These are phyloP conservation scores for Trinorchestia longiramus DNA, from an alignment of 1,140 invertebrate species.

Conservation along the genomic window DNA sequence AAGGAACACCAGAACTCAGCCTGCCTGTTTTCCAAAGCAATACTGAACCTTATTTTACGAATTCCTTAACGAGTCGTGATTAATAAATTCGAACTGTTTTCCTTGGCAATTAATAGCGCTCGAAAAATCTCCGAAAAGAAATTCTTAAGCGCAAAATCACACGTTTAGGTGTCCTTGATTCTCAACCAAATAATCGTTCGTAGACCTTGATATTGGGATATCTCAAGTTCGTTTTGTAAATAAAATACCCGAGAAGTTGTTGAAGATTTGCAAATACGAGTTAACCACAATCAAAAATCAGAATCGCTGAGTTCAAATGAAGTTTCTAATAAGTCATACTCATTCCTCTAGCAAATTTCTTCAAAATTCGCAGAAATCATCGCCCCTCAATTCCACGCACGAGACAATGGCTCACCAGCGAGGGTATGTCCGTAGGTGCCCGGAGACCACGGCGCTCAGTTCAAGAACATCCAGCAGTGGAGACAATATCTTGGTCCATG, in stretches of 20 bases:
- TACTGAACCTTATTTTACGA: not conserved
- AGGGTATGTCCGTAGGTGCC: not conserved
- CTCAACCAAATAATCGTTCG: not conserved
- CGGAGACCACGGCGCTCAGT: not conserved
- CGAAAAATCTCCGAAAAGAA: not conserved
- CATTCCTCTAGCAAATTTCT: not conserved
- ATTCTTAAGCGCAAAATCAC: not conserved
- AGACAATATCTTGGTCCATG: not conserved
- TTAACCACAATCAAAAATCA: not conserved
- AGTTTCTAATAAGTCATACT: not conserved
- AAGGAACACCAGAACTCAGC: not conserved
- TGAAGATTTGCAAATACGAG: not conserved
- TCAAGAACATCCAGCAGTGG: not conserved
- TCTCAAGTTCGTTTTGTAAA: not conserved
- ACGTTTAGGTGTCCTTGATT: not conserved
- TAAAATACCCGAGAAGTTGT: not conserved
- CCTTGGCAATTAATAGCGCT: not conserved
- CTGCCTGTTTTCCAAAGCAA: not conserved
- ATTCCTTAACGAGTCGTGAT: not conserved
- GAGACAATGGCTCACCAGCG: not conserved
- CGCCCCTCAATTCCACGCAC: not conserved
- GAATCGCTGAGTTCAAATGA: not conserved
- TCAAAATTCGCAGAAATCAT: not conserved
- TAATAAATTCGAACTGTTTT: not conserved
- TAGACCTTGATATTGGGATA: not conserved